Evolutionary conservation across 2,888 invertebrate species (phyloP).

Genomic region (Limnephilus lunatus): DNA sequence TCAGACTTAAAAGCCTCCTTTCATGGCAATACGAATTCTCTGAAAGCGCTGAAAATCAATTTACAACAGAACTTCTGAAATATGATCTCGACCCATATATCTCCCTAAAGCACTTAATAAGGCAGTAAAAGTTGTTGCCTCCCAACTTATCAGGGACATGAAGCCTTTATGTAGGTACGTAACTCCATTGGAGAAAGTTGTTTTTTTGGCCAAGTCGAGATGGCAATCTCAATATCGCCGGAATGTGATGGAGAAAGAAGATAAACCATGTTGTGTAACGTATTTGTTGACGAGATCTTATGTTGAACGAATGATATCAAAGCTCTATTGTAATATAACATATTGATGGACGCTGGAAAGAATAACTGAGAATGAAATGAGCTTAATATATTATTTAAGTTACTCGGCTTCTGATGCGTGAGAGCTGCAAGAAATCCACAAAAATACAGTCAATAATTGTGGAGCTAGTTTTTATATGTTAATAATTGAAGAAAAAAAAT

Average conservation of each 20-base stretch:
- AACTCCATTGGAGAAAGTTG: background rate
- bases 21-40: constrained; percentile 38
- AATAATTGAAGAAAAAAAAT: no score
- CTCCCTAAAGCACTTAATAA: constrained; percentile 62
- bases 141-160: constrained; percentile 42
- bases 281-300: background rate
- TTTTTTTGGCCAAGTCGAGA: background rate
- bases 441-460: no score
- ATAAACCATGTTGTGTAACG: background rate
- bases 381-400: background rate
- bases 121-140: constrained; percentile 59
- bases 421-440: no score
- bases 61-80: constrained; percentile 57
- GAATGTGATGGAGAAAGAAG: background rate
- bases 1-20: constrained; percentile 26
- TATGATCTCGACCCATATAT: constrained; percentile 63
- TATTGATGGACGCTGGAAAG: background rate
- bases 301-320: background rate
- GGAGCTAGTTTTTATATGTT: no score
- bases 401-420: background rate
- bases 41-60: constrained; percentile 56
- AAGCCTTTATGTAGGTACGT: constrained; percentile 24
- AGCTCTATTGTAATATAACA: background rate
- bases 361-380: background rate
- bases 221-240: constrained; percentile 2